These are phyloP conservation scores for Heterochromis multidens DNA, from an alignment of 2,113 vertebrate species.

Conservation along the genomic window DNA sequence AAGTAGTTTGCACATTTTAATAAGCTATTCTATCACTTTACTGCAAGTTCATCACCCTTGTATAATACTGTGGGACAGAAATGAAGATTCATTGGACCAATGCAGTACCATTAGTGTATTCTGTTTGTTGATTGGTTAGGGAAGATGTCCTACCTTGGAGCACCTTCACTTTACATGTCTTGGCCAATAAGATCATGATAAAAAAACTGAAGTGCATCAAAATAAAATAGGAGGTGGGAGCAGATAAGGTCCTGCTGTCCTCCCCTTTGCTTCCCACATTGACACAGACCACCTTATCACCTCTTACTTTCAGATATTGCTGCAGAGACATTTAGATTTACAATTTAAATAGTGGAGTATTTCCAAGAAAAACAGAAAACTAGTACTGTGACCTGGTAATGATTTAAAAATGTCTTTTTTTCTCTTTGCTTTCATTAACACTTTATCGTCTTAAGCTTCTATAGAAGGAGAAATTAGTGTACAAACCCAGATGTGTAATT, in stretches of 20 bases:
- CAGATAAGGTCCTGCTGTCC: neutral
- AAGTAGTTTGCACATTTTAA: neutral
- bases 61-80: neutral
- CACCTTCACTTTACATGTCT: neutral
- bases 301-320: neutral
- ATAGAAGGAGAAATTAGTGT: neutral
- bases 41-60: too few relatives aligned
- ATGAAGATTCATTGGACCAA: neutral
- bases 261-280: neutral
- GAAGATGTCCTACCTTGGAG: neutral
- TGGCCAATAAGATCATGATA: neutral
- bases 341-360: neutral
- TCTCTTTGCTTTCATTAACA: too few relatives aligned
- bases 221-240: neutral
- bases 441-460: neutral
- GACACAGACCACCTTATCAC: neutral
- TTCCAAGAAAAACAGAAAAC: neutral
- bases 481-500: neutral
- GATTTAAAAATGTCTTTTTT: too few relatives aligned
- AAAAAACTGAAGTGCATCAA: neutral
- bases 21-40: neutral
- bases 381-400: neutral
- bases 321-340: neutral
- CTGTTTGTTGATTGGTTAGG: neutral
- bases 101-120: neutral